Base-by-base conservation (phyloP, 2,797 vertebrate species). In the Phrynocephalus forsythii region DNA sequence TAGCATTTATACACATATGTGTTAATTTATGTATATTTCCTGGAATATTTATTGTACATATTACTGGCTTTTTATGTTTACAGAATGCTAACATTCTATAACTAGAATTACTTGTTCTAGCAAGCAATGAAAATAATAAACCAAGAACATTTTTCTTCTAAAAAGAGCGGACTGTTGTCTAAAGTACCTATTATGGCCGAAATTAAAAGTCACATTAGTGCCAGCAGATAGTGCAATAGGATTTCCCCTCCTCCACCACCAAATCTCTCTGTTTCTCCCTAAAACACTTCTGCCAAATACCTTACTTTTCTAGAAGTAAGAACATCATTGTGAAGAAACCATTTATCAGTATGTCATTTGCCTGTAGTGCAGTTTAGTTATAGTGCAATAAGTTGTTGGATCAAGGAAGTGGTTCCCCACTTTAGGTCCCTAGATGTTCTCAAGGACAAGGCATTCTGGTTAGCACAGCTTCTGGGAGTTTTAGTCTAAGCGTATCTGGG, bases 41-140 rank as follows among this genome's bases (percentile, higher is more conserved):
- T 78, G 26, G 15, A 44, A 20, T 67, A 52, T 66, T 6, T 66
- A 38, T n/a, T 71, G 26, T 71, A 30, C 6, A 83, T 69, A 10
- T 48, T 30, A 26, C 0, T 33, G 6, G 89, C 81, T 89, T 87
- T 67, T 92, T 88, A 16, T 87, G 77, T 76, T 81, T 60, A 83
- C 76, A 88, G 28, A 82, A 72, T 82, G 78, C 8, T 30, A 71
- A 6, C 52, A 18, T 60, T 81, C 48, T 63, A 16, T 63, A 63
- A 63, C 16, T 20, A 20, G 16, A 63, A 66, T 63, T 82, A 7
- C 13, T n/a, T 71, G 24, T 8, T 83, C 2, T 44, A 71, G 15
- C 0, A 3, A 63, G 60, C 60, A 63, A 20, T 63, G 16, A 63
- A 63, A 33, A 33, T 33, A 33, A 33, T 33, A 33, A 33, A 33